Evolutionary conservation across 1,140 invertebrate genomes (phyloP).

Genomic region (Paraescarpia echinospica): DNA sequence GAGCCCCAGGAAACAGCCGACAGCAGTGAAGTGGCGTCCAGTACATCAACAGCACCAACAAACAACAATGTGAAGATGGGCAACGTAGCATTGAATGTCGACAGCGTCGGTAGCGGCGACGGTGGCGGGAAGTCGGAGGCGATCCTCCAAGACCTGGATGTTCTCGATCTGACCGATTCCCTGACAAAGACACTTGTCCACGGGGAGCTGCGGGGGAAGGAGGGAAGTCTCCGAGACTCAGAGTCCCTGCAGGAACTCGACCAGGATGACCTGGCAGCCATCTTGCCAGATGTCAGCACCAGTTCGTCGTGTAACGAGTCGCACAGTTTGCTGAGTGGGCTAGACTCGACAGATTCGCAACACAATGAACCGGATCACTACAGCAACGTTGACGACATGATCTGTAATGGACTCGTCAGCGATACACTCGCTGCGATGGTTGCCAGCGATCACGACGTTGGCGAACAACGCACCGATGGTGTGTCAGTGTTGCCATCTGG

Average conservation of each 20-base stretch:
- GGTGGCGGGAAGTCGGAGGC: neutral
- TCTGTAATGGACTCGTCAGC: neutral
- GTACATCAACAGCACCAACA: neutral
- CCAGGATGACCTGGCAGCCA: slow-evolving; percentile 70
- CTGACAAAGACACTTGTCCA: slow-evolving; percentile 27
- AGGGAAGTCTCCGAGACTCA: slow-evolving; percentile 17
- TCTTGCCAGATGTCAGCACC: slow-evolving; percentile 63
- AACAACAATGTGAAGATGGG: slow-evolving; percentile 8
- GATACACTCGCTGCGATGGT: neutral
- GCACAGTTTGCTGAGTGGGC: neutral
- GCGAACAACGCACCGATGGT: neutral
- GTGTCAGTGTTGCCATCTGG: neutral
- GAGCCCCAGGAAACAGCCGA: neutral
- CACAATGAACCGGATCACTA: neutral
- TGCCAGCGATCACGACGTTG: neutral
- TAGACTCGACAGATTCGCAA: neutral
- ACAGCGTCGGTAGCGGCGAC: neutral
- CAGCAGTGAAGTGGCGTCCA: neutral
- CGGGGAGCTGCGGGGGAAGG: slow-evolving; percentile 20
- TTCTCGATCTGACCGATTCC: slow-evolving; percentile 32
- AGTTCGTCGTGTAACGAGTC: slow-evolving; percentile 8
- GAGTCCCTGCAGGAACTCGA: slow-evolving; percentile 62
- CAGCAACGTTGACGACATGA: neutral
- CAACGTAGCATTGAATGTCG: neutral
- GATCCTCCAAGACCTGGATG: slow-evolving; percentile 31